These are phyloP conservation scores for Lamellibrachia luymesi DNA, from an alignment of 1,140 invertebrate genomes.

Conservation along the genomic window DNA sequence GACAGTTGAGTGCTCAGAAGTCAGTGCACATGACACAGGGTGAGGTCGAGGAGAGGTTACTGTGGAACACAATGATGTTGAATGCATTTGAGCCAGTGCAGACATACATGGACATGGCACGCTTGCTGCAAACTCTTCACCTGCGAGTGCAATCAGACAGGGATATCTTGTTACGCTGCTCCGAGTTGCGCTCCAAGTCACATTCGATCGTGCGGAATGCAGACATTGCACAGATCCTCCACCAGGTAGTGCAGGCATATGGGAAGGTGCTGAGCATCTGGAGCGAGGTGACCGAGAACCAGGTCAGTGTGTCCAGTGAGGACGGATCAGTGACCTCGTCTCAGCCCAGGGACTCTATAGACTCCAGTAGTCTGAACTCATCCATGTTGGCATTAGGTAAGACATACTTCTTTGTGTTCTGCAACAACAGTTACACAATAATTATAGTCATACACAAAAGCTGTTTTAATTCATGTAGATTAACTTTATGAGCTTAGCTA, in stretches of 20 bases:
- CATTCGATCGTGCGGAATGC: background rate
- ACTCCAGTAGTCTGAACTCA: background rate
- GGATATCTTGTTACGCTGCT: background rate
- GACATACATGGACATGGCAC: background rate
- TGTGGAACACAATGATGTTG: background rate
- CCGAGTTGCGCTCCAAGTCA: background rate
- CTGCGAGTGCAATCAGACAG: background rate
- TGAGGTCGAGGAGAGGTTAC: background rate
- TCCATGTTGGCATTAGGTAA: background rate
- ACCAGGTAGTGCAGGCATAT: background rate
- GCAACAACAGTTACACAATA: too few relatives aligned
- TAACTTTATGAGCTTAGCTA: too few relatives aligned
- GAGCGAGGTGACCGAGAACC: background rate
- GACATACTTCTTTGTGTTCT: background rate
- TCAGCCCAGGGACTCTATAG: background rate
- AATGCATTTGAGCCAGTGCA: background rate
- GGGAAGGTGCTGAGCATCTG: background rate
- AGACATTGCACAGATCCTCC: background rate
- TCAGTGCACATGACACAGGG: background rate
- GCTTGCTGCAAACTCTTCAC: background rate
- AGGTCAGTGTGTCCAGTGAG: background rate
- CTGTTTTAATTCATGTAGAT: too few relatives aligned
- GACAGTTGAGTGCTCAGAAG: background rate
- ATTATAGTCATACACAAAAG: too few relatives aligned
- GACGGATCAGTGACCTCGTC: background rate